Evolutionary conservation across 2,113 vertebrate species (phyloP).

Genomic region (Pimephales promelas): DNA sequence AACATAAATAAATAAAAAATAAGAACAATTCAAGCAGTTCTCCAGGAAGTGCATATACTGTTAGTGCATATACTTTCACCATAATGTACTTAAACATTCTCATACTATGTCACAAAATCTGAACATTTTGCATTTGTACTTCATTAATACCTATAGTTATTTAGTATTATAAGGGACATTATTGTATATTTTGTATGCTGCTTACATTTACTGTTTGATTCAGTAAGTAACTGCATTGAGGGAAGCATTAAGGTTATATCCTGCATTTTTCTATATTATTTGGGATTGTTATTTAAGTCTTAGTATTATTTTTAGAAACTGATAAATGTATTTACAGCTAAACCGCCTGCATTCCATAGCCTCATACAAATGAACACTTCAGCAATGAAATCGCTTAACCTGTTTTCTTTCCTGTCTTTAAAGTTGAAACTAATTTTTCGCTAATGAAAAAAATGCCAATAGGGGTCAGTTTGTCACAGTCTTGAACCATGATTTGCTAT

Average conservation of each 20-base stretch:
- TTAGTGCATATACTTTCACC: neutral
- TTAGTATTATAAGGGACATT: neutral
- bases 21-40: neutral
- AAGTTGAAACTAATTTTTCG: neutral
- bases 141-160: neutral
- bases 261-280: neutral
- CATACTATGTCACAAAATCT: neutral
- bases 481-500: neutral
- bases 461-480: neutral
- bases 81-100: neutral
- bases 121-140: neutral
- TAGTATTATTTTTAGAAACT: neutral
- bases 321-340: constrained; percentile 10
- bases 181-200: neutral
- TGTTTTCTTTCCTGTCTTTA: neutral
- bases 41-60: neutral
- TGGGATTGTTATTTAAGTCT: neutral
- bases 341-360: neutral
- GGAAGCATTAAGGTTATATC: neutral
- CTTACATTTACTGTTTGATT: neutral
- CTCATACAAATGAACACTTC: neutral
- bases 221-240: neutral
- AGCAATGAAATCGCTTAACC: neutral
- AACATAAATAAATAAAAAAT: no score
- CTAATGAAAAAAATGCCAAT: neutral